These are phyloP conservation scores for Hirtodrosophila duncani DNA, from an alignment of 2,888 invertebrate species.

Conservation along the genomic window DNA sequence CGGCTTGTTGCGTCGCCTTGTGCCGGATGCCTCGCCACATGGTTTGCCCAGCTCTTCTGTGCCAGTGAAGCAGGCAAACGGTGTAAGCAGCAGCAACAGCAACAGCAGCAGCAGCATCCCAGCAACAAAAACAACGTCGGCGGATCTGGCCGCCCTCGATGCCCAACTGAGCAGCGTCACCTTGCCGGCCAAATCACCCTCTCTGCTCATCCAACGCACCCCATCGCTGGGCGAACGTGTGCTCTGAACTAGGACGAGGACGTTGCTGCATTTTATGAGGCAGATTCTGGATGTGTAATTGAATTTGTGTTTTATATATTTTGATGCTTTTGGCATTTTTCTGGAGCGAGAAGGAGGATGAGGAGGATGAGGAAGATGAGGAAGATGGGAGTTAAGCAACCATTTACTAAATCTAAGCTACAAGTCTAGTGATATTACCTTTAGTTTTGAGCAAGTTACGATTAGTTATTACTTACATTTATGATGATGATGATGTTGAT, in stretches of 20 bases:
- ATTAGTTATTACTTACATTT: constrained; percentile 5
- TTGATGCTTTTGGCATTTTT: constrained; percentile 62
- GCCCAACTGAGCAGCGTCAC: constrained; percentile 57
- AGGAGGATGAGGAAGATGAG: not conserved
- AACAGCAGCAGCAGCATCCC: constrained; percentile 29
- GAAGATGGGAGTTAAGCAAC: constrained; percentile 4
- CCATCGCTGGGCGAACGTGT: constrained; percentile 78
- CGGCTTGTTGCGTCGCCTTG: constrained; percentile 83
- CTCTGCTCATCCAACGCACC: constrained; percentile 76
- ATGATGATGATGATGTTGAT: too few species aligned
- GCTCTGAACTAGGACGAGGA: constrained; percentile 59
- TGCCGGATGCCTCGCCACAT: constrained; percentile 84
- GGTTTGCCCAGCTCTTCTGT: constrained; percentile 43
- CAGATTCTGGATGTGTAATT: constrained; percentile 51
- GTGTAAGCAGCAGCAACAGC: constrained; percentile 6
- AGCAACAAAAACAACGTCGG: constrained; percentile 19
- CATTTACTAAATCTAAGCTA: constrained; percentile 60
- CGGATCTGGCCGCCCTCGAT: constrained; percentile 54
- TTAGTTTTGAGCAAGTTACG: constrained; percentile 49
- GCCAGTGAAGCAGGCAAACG: constrained; percentile 12
- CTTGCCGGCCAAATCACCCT: constrained; percentile 73
- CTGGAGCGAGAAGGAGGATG: not conserved
- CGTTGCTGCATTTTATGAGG: constrained; percentile 53
- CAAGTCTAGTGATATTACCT: constrained; percentile 75
- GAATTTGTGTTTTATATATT: constrained; percentile 64